Evolutionary conservation across 1,140 invertebrate species (phyloP).

Genomic region (Drosophila elegans): DNA sequence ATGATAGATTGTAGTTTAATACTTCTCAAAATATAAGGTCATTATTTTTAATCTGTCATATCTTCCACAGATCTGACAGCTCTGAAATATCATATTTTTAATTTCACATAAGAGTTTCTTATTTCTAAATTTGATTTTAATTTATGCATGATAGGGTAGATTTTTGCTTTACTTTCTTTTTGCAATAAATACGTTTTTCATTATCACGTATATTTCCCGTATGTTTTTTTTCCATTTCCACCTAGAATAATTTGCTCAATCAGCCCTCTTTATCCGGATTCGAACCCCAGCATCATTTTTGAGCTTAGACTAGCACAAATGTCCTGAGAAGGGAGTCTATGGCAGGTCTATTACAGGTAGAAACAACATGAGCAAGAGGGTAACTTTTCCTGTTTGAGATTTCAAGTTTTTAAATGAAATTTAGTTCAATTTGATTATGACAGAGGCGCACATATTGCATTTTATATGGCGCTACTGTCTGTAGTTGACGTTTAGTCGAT

Average conservation of each 20-base stretch:
- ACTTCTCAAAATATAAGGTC: constrained; percentile 7
- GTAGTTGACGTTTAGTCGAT: constrained; percentile 53
- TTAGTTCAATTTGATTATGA: constrained; percentile 71
- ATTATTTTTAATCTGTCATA: background rate
- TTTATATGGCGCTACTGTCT: constrained; percentile 11
- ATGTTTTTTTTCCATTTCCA: too few species aligned
- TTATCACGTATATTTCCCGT: too few species aligned
- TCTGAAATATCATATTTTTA: background rate
- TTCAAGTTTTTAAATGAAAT: constrained; percentile 74
- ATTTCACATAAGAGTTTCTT: background rate
- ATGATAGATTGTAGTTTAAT: constrained; percentile 45
- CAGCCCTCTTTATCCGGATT: constrained; percentile 1
- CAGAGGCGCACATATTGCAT: constrained; percentile 33
- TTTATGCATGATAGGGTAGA: background rate
- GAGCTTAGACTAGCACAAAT: constrained; percentile 20
- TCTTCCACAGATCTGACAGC: constrained; percentile 8
- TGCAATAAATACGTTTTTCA: too few species aligned
- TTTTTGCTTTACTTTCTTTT: too few species aligned
- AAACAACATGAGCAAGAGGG: constrained; percentile 35
- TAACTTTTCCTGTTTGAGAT: constrained; percentile 23
- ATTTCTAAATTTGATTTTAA: background rate
- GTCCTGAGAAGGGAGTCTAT: constrained; percentile 18
- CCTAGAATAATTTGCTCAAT: background rate
- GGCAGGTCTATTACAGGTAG: constrained; percentile 70
- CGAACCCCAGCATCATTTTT: constrained; percentile 11